These are phyloP conservation scores for Colletes gigas DNA, from an alignment of 1,140 invertebrate genomes.

Conservation along the genomic window DNA sequence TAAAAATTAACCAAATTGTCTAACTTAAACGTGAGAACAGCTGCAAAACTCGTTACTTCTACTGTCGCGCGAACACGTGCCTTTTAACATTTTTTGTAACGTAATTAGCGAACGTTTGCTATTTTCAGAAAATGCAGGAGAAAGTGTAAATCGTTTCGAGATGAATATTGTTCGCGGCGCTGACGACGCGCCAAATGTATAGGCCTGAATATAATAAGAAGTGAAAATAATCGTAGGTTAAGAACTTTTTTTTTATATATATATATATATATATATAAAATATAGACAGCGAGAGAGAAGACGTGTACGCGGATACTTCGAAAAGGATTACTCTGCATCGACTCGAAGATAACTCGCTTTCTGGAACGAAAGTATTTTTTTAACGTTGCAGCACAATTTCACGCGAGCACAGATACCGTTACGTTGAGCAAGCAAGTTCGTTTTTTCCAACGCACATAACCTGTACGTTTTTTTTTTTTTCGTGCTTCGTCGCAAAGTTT, in stretches of 20 bases:
- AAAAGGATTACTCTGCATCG: background rate
- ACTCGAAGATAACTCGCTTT: too few species aligned
- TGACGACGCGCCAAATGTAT: slow-evolving; percentile 48
- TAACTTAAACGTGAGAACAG: too few species aligned
- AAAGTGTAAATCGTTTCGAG: background rate
- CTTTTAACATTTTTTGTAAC: background rate
- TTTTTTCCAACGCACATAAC: slow-evolving; percentile 12
- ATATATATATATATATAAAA: too few species aligned
- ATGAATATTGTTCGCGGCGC: slow-evolving; percentile 23
- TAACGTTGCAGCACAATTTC: background rate
- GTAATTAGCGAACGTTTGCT: background rate
- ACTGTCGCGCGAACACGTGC: background rate
- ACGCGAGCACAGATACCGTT: background rate
- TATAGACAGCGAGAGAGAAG: background rate
- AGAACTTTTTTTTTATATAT: slow-evolving; percentile 26
- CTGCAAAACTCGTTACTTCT: too few species aligned
- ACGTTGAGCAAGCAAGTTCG: background rate
- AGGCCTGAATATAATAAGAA: slow-evolving; percentile 51
- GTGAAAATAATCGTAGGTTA: slow-evolving; percentile 42
- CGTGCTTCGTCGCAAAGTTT: background rate
- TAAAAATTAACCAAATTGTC: too few species aligned
- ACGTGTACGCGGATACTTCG: background rate
- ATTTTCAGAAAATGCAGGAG: background rate
- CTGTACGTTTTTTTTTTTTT: background rate
- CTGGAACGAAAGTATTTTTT: slow-evolving; percentile 4